phyloP scores from a whole-genome alignment of 2,888 invertebrate genomes.

The Eremobia ochroleuca region DNA sequence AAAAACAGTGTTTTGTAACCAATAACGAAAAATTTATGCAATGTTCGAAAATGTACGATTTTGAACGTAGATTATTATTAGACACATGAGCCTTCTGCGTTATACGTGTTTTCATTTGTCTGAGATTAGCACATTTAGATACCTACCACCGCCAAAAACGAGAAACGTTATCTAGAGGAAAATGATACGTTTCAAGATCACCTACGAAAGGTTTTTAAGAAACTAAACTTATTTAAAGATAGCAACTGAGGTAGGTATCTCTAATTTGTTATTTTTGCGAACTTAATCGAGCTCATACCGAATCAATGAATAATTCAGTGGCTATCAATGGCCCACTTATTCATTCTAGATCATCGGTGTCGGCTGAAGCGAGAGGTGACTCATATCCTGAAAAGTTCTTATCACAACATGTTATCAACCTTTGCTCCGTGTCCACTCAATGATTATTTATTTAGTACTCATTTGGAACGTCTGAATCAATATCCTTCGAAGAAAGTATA shows the following conservation, averaged over 20 bases:
- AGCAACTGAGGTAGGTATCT: background rate
- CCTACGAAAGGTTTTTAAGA: background rate
- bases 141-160: background rate
- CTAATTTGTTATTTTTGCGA: conserved; percentile 4
- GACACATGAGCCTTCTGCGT: background rate
- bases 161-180: conserved; percentile 28
- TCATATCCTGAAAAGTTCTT: conserved; percentile 43
- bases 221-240: conserved; percentile 26
- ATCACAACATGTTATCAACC: conserved; percentile 42
- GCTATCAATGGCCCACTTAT: conserved; percentile 44
- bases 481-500: conserved; percentile 27
- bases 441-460: conserved; percentile 35
- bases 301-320: conserved; percentile 35
- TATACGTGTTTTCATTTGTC: background rate
- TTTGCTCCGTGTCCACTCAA: conserved; percentile 12
- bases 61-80: too few species aligned
- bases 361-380: conserved; percentile 12
- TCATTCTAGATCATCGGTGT: conserved; percentile 21
- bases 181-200: conserved; percentile 30
- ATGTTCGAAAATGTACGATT: too few species aligned
- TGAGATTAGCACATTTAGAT: background rate
- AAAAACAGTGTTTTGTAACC: too few species aligned
- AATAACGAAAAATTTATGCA: too few species aligned
- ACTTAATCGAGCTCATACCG: conserved; percentile 1
- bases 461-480: conserved; percentile 29